Conservation (phyloP, 2,888 invertebrate genomes). For the Eupithecia inturbata region DNA sequence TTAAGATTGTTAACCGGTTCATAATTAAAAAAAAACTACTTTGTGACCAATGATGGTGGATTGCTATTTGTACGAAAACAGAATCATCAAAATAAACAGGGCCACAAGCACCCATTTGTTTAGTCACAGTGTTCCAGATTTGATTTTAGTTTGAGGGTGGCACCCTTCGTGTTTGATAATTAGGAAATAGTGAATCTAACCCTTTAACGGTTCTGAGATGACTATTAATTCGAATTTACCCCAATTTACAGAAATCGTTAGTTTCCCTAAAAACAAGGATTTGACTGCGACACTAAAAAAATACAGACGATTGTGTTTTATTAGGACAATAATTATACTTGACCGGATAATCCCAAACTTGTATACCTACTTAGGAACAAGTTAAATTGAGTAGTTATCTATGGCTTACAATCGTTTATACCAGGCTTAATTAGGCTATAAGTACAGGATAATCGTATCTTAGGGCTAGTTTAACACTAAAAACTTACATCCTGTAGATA, state of each 20-base stretch:
- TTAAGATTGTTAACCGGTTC: not conserved
- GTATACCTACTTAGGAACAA: not conserved
- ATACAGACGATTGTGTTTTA: not conserved
- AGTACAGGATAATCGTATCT: slow-evolving; percentile 2
- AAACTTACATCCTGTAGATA: not conserved
- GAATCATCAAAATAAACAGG: slow-evolving; percentile 41
- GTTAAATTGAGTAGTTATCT: not conserved
- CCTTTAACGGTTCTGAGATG: slow-evolving; percentile 68
- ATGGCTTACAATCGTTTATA: not conserved
- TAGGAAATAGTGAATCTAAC: slow-evolving; percentile 82
- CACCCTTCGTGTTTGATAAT: slow-evolving; percentile 68
- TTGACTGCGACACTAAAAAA: not conserved
- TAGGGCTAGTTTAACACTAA: not conserved
- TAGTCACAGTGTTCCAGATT: slow-evolving; percentile 50
- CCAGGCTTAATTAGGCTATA: not conserved
- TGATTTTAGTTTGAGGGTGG: slow-evolving; percentile 55
- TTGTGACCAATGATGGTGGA: not conserved
- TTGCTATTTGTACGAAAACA: slow-evolving; percentile 14
- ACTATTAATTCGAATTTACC: slow-evolving; percentile 57
- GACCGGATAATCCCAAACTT: not conserved
- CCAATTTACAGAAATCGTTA: slow-evolving; percentile 45
- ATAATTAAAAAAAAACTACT: not conserved
- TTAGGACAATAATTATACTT: not conserved
- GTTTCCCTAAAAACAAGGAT: slow-evolving; percentile 22
- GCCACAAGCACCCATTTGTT: slow-evolving; percentile 48